phyloP scores from a whole-genome alignment of 2,888 invertebrate genomes.

The Lithophane ornitopus region DNA sequence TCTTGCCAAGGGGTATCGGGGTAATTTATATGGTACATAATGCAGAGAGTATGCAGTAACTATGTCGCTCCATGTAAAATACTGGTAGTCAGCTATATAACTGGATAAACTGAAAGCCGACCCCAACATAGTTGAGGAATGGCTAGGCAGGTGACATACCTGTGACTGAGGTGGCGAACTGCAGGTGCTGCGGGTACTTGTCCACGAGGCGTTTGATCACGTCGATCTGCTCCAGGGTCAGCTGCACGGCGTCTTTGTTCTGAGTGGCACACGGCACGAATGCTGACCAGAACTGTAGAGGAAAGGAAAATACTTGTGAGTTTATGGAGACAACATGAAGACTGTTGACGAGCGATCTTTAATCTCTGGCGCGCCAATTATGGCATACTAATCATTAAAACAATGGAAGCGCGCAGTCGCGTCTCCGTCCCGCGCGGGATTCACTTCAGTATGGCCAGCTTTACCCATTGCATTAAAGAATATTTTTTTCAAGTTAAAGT shows the following conservation, averaged over 20 bases:
- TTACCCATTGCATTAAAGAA: neutral
- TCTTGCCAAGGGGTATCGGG: neutral
- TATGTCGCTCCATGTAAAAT: neutral
- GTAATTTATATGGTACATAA: neutral
- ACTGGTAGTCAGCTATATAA: neutral
- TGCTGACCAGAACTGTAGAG: constrained; percentile 93
- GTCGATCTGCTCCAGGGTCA: constrained; percentile 94
- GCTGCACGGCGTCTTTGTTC: constrained; percentile 93
- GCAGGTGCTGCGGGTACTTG: constrained; percentile 92
- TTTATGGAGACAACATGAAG: neutral
- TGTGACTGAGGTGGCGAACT: constrained; percentile 92
- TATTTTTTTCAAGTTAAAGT: neutral
- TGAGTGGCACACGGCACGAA: constrained; percentile 93
- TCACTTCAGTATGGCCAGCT: neutral
- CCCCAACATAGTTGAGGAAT: neutral
- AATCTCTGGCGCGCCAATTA: neutral
- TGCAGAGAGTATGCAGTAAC: no score
- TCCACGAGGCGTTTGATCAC: constrained; percentile 93
- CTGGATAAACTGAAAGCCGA: neutral
- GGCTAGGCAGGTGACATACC: constrained; percentile 81
- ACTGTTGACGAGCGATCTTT: neutral
- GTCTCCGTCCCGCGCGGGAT: neutral
- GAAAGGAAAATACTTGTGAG: constrained; percentile 1
- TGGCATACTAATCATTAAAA: no score
- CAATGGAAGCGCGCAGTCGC: neutral